A percentile compares a stretch with the other conserved stretches of the same genome.
phyloP scores from a whole-genome alignment of 2,797 vertebrate species.

The Sarcoramphus papa region DNA sequence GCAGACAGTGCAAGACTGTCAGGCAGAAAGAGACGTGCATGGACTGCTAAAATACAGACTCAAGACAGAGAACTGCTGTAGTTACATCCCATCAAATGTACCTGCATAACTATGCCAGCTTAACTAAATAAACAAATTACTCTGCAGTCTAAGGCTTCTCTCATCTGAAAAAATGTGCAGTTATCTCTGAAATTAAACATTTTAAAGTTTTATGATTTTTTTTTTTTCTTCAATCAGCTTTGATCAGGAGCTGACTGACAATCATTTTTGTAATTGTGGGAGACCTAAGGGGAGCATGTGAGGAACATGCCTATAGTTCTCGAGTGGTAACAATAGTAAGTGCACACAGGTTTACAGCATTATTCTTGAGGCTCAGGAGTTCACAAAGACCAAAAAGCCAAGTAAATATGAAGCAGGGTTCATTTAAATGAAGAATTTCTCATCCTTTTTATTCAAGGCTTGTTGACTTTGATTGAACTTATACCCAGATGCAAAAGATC shows the following conservation, averaged over 20 bases:
- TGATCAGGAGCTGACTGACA: background rate
- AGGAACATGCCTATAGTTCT: background rate
- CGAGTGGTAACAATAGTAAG: background rate
- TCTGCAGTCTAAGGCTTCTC: background rate
- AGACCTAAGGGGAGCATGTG: background rate
- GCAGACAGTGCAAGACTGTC: background rate
- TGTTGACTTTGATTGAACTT: background rate
- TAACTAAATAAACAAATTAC: background rate
- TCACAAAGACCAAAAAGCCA: background rate
- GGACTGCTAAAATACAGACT: background rate
- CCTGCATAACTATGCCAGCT: background rate
- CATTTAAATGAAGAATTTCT: background rate
- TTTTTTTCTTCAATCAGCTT: background rate
- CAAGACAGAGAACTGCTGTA: background rate
- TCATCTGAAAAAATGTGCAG: background rate
- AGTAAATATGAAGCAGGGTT: background rate
- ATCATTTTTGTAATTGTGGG: background rate
- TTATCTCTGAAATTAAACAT: background rate
- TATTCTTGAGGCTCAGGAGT: background rate
- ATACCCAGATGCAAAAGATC: background rate
- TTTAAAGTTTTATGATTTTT: background rate
- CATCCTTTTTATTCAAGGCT: background rate
- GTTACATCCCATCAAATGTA: background rate
- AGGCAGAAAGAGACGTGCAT: background rate
- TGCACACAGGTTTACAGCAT: background rate